A percentile compares a stretch with the other conserved stretches of the same genome.
Conservation (phyloP, 2,797 vertebrate genomes). For the Parambassis ranga region DNA sequence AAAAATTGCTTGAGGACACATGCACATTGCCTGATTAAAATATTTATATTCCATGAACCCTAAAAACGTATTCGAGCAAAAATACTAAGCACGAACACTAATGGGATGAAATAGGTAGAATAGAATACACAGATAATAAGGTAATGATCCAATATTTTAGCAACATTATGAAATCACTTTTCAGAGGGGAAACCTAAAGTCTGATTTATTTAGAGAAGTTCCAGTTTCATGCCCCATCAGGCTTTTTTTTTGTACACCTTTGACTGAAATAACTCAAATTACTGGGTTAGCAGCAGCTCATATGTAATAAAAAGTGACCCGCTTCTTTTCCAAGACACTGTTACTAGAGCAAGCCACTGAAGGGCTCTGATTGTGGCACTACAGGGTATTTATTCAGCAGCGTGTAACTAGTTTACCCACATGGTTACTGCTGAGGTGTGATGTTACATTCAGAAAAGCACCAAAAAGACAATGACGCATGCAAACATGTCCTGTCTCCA, state of each 20-base stretch:
- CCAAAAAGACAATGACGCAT: not conserved
- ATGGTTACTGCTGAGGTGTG: not conserved
- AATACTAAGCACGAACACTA: no score
- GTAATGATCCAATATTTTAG: no score
- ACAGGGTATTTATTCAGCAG: not conserved
- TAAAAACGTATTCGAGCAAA: no score
- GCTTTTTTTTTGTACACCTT: not conserved
- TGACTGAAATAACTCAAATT: slow-evolving; percentile 4
- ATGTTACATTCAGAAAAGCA: not conserved
- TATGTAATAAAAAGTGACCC: slow-evolving; percentile 7
- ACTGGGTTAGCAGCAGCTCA: not conserved
- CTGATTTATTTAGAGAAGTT: no score
- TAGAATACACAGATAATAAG: no score
- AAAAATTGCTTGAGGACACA: no score
- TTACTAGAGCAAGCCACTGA: not conserved
- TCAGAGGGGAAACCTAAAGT: no score
- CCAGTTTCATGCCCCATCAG: no score
- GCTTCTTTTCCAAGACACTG: not conserved
- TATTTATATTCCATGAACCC: no score
- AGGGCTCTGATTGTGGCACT: not conserved
- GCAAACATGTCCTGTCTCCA: not conserved
- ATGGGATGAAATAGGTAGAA: no score
- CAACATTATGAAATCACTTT: no score
- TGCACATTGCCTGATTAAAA: no score
- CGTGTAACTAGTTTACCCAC: not conserved